Evolutionary conservation across 35 echinoderm and acorn worm species (phyloP).

Genomic region (Apostichopus japonicus): DNA sequence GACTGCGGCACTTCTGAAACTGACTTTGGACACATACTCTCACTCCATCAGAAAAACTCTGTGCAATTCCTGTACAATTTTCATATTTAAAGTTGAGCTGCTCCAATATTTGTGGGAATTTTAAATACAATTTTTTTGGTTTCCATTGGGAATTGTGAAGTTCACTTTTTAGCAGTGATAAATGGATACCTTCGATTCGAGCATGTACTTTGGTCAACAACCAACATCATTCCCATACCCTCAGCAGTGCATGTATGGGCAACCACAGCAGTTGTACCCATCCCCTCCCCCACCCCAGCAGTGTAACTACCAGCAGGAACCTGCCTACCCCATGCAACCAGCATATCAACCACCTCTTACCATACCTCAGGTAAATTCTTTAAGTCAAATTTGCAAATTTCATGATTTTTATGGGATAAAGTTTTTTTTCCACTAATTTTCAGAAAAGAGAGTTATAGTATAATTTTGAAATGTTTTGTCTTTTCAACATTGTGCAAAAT

Average conservation of each 20-base stretch:
- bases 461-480: too few relatives aligned
- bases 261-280: slow-evolving; percentile 29
- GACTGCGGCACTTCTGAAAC: background rate
- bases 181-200: slow-evolving; percentile 46
- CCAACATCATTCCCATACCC: background rate
- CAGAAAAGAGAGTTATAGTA: too few relatives aligned
- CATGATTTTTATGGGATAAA: too few relatives aligned
- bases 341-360: slow-evolving; percentile 37
- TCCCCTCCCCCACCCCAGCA: slow-evolving; percentile 28
- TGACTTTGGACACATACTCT: background rate
- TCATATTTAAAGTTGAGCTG: too few relatives aligned
- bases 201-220: slow-evolving; percentile 25
- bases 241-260: slow-evolving; percentile 41
- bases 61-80: too few relatives aligned
- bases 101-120: too few relatives aligned
- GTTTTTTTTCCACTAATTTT: too few relatives aligned
- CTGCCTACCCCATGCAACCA: slow-evolving; percentile 30
- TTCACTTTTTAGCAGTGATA: background rate
- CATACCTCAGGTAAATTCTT: slow-evolving; percentile 7
- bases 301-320: slow-evolving; percentile 12
- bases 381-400: too few relatives aligned
- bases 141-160: too few relatives aligned
- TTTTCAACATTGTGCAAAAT: too few relatives aligned
- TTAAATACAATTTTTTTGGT: too few relatives aligned
- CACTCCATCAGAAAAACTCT: background rate